These are phyloP conservation scores for Poeciliopsis gracilis DNA, from an alignment of 2,797 vertebrate species.

Conservation along the genomic window DNA sequence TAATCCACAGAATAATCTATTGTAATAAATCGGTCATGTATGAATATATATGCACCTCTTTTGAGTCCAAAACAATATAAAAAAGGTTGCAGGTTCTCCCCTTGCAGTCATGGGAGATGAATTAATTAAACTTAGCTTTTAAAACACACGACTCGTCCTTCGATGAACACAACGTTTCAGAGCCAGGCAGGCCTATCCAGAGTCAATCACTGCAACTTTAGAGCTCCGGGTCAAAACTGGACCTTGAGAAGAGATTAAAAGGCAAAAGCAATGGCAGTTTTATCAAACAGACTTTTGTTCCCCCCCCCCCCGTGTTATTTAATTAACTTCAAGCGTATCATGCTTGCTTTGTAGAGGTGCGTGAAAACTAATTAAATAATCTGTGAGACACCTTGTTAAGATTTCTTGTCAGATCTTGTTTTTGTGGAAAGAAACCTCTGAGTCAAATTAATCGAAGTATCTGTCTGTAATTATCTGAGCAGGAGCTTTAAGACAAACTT, in stretches of 20 bases:
- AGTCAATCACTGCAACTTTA: not conserved
- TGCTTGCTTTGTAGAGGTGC: not conserved
- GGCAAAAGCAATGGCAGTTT: not conserved
- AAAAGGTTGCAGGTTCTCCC: too few species aligned
- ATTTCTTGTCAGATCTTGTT: not conserved
- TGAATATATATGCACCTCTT: too few species aligned
- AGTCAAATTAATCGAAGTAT: not conserved
- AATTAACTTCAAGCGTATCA: not conserved
- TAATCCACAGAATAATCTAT: too few species aligned
- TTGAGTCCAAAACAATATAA: too few species aligned
- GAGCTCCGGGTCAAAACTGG: not conserved
- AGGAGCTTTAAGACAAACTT: not conserved
- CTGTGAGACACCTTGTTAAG: not conserved
- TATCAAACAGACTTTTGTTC: not conserved
- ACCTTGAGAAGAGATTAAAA: not conserved
- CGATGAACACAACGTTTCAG: not conserved
- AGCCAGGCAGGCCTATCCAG: not conserved
- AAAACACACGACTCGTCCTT: not conserved
- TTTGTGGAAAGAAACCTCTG: not conserved
- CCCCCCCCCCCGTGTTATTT: not conserved
- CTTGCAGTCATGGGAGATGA: not conserved
- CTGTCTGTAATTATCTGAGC: not conserved
- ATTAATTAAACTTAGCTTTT: not conserved
- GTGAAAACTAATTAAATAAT: not conserved
- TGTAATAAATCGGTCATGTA: too few species aligned